These are phyloP conservation scores for Gastrophysa polygoni DNA, from an alignment of 2,888 invertebrate genomes.

Conservation along the genomic window DNA sequence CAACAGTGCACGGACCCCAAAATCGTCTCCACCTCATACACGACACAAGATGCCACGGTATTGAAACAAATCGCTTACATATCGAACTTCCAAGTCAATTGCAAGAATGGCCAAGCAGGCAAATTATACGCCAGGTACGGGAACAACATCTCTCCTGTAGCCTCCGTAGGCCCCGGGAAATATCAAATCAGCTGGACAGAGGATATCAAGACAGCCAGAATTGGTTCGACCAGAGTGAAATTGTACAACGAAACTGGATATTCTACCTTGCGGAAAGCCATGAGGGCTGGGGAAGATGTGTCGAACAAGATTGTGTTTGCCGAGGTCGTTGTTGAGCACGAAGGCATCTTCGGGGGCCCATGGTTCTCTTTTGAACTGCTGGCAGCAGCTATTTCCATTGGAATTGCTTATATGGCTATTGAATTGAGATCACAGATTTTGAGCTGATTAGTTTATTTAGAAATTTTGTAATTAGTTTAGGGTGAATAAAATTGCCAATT, in stretches of 20 bases:
- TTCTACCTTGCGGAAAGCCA: constrained; percentile 79
- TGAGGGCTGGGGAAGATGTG: constrained; percentile 71
- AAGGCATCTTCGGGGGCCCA: constrained; percentile 83
- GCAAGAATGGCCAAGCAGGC: constrained; percentile 60
- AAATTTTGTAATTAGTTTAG: no score
- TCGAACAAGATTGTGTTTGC: constrained; percentile 69
- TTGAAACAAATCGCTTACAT: constrained; percentile 87
- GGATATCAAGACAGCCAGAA: constrained; percentile 78
- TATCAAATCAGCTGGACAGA: constrained; percentile 94
- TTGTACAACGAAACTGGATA: constrained; percentile 91
- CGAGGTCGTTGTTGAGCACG: constrained; percentile 71
- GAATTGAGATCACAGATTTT: constrained; percentile 76
- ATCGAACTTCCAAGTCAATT: constrained; percentile 83
- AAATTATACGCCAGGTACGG: constrained; percentile 86
- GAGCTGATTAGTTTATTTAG: constrained; percentile 14
- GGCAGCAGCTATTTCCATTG: constrained; percentile 74
- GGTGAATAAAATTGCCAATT: no score
- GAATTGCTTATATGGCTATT: constrained; percentile 84
- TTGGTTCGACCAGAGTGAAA: constrained; percentile 78
- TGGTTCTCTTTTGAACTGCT: constrained; percentile 89
- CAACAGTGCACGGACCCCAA: constrained; percentile 60
- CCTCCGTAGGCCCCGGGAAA: constrained; percentile 73
- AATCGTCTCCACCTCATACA: constrained; percentile 76
- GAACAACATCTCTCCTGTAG: constrained; percentile 79
- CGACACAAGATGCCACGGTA: constrained; percentile 88